These are phyloP conservation scores for Nysson spinosus DNA, from an alignment of 2,888 invertebrate species.

Conservation along the genomic window DNA sequence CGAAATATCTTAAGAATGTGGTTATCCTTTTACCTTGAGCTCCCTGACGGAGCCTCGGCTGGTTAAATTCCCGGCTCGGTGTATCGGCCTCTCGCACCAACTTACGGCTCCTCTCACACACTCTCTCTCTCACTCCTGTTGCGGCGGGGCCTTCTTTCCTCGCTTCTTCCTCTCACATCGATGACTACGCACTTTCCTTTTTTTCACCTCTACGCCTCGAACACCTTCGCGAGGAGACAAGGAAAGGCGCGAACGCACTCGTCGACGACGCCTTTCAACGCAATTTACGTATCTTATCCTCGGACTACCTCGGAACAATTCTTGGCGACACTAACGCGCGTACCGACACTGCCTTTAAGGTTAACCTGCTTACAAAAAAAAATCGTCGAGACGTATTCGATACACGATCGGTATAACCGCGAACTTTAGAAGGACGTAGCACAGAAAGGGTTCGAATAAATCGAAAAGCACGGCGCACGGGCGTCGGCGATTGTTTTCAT, in stretches of 20 bases:
- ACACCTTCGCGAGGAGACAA: slow-evolving; percentile 14
- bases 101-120: slow-evolving; percentile 17
- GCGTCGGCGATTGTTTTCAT: slow-evolving; percentile 61
- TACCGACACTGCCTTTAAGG: slow-evolving; percentile 54
- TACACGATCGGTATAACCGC: neutral
- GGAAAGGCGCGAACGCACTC: slow-evolving; percentile 40
- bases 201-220: slow-evolving; percentile 50
- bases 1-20: no score
- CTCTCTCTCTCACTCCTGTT: slow-evolving; percentile 32
- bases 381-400: no score
- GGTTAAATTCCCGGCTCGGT: slow-evolving; percentile 50
- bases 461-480: slow-evolving; percentile 36
- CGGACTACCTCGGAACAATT: slow-evolving; percentile 17
- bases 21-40: slow-evolving; percentile 65
- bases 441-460: slow-evolving; percentile 11
- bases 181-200: slow-evolving; percentile 61
- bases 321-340: slow-evolving; percentile 42
- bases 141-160: slow-evolving; percentile 40
- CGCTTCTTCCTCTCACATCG: slow-evolving; percentile 56
- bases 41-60: slow-evolving; percentile 65
- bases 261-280: slow-evolving; percentile 19
- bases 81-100: slow-evolving; percentile 46
- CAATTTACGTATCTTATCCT: slow-evolving; percentile 16
- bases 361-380: slow-evolving; percentile 46
- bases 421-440: slow-evolving; percentile 4